Evolutionary conservation across 2,888 invertebrate species (phyloP).

Genomic region (Drosophila pegasa): DNA sequence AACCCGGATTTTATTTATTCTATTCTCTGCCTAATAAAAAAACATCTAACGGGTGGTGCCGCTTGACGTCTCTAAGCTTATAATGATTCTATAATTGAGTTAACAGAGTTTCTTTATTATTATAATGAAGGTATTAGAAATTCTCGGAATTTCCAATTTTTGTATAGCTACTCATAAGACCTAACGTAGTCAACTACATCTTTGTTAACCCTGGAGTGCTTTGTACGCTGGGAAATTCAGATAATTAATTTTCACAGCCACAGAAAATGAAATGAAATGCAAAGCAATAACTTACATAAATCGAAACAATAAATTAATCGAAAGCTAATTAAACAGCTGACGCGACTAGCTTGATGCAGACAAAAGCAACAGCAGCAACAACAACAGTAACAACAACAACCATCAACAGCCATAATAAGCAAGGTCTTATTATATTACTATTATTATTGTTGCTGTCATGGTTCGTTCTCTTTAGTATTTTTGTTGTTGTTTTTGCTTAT

Average conservation of each 20-base stretch:
- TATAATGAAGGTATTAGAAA: too few relatives aligned
- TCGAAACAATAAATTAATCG: conserved; percentile 61
- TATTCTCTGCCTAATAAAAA: background rate
- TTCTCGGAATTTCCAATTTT: too few relatives aligned
- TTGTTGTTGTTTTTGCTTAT: conserved; percentile 56
- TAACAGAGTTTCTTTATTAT: background rate
- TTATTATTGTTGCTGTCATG: conserved; percentile 32
- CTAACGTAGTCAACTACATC: background rate
- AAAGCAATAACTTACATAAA: conserved; percentile 10
- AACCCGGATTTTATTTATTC: conserved; percentile 12
- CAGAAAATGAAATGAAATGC: background rate
- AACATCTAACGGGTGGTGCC: conserved; percentile 3
- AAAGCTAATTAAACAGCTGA: conserved; percentile 78
- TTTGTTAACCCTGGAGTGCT: background rate
- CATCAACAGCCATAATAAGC: conserved; percentile 37
- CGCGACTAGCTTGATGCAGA: conserved; percentile 42
- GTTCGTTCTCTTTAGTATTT: conserved; percentile 38
- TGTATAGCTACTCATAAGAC: too few relatives aligned
- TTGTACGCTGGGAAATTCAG: background rate
- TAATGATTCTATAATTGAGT: conserved; percentile 1
- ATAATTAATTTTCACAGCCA: background rate
- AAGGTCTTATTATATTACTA: conserved; percentile 43
- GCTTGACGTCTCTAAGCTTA: background rate
- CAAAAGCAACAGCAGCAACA: conserved; percentile 34
- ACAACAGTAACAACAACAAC: conserved; percentile 35